These are phyloP conservation scores for Herpetotheres cachinnans DNA, from an alignment of 2,113 vertebrate species.

Conservation along the genomic window DNA sequence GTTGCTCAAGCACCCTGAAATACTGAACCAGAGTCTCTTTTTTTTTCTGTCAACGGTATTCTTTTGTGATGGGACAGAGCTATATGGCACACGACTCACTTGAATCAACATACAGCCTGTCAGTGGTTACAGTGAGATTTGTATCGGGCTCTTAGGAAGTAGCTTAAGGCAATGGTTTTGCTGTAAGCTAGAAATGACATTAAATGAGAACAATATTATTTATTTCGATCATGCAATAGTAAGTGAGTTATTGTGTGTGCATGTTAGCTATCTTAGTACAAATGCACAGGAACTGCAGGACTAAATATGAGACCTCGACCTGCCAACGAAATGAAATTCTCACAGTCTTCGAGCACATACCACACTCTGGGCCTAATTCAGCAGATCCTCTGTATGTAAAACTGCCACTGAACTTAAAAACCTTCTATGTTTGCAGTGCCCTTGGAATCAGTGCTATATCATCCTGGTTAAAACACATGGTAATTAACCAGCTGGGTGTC, in stretches of 20 bases:
- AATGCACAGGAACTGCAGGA: not conserved
- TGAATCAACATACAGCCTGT: not conserved
- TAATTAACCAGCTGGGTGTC: not conserved
- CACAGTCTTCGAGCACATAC: not conserved
- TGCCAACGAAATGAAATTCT: not conserved
- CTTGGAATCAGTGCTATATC: not conserved
- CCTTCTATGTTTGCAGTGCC: not conserved
- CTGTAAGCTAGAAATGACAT: not conserved
- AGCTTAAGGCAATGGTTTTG: not conserved
- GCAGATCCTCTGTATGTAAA: not conserved
- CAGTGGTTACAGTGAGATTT: not conserved
- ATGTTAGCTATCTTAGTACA: not conserved
- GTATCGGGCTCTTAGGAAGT: not conserved
- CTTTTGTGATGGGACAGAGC: not conserved
- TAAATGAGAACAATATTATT: not conserved
- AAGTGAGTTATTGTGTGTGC: not conserved
- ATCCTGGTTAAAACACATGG: not conserved
- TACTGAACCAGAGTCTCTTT: not conserved
- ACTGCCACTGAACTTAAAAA: not conserved
- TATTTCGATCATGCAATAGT: not conserved
- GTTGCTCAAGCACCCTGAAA: not conserved
- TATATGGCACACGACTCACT: rapidly evolving
- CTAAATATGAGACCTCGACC: not conserved
- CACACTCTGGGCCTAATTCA: too few species aligned
- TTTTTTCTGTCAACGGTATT: not conserved